Conservation (phyloP, 2,797 vertebrate species). For the Podarcis lilfordi region DNA sequence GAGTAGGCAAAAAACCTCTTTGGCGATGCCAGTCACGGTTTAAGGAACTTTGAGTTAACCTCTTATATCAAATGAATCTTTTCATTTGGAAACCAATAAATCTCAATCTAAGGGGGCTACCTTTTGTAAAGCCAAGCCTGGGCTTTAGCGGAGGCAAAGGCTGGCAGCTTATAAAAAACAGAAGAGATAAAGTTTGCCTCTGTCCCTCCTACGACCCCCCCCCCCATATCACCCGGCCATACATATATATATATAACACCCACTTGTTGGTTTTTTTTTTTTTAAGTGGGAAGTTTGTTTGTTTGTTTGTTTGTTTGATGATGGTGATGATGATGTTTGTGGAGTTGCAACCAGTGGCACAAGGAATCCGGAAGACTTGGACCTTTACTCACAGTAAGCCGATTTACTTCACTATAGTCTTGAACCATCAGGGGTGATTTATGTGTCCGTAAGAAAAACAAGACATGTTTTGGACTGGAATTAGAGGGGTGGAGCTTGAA, state of each 20-base stretch:
- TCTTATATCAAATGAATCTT: conserved; percentile 84
- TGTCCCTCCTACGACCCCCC: too few relatives aligned
- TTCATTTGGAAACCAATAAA: conserved; percentile 83
- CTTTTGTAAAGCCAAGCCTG: conserved; percentile 74
- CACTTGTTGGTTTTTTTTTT: too few relatives aligned
- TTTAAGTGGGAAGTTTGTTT: background rate
- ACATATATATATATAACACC: background rate
- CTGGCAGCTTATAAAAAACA: conserved; percentile 65
- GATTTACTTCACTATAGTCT: conserved; percentile 73
- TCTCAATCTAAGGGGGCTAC: conserved; percentile 77
- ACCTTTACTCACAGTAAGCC: conserved; percentile 74
- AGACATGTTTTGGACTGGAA: conserved; percentile 73
- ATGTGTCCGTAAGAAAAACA: conserved; percentile 68
- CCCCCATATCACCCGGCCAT: background rate
- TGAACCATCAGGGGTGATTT: conserved; percentile 73
- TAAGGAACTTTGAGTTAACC: conserved; percentile 81
- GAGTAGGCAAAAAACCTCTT: conserved; percentile 72
- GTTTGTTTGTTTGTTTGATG: background rate
- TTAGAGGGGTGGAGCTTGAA: conserved; percentile 61
- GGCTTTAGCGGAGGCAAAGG: conserved; percentile 68
- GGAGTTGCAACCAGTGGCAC: conserved; percentile 65
- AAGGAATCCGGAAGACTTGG: conserved; percentile 64
- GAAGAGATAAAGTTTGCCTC: conserved; percentile 75
- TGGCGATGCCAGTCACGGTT: conserved; percentile 76
- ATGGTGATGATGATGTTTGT: conserved; percentile 36